These are phyloP conservation scores for Cyrtodaria siliqua DNA, from an alignment of 2,888 invertebrate species.

Conservation along the genomic window DNA sequence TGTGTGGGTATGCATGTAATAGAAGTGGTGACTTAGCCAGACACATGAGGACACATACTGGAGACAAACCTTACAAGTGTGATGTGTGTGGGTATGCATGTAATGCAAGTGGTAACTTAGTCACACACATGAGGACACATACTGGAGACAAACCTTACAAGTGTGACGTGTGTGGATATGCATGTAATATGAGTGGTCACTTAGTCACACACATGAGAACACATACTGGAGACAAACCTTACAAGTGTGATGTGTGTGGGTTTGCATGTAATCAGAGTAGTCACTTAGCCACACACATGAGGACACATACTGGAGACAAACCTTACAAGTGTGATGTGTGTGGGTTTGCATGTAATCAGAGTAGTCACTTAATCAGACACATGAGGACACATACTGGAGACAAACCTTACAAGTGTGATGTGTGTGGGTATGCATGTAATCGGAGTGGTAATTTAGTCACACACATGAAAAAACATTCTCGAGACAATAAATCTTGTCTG, in stretches of 20 bases:
- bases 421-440: too few relatives aligned
- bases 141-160: constrained; percentile 14
- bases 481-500: too few relatives aligned
- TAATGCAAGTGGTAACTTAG: not conserved
- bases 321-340: constrained; percentile 14
- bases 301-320: constrained; percentile 21
- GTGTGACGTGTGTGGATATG: constrained; percentile 26
- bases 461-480: too few relatives aligned
- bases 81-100: constrained; percentile 14
- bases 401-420: not conserved
- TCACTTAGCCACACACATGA: constrained; percentile 6
- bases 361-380: constrained; percentile 19
- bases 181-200: constrained; percentile 11
- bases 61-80: constrained; percentile 20
- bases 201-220: constrained; percentile 28
- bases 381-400: constrained; percentile 17
- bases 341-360: constrained; percentile 10
- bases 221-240: constrained; percentile 20
- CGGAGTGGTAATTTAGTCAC: too few relatives aligned
- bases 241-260: constrained; percentile 28
- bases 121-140: constrained; percentile 10
- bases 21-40: not conserved
- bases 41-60: constrained; percentile 21
- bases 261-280: constrained; percentile 13
- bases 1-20: constrained; percentile 10